Evolutionary conservation across 2,888 invertebrate genomes (phyloP), one percentile per base, ranked within the genome.

Genomic region (Cephus pygmeus): DNA sequence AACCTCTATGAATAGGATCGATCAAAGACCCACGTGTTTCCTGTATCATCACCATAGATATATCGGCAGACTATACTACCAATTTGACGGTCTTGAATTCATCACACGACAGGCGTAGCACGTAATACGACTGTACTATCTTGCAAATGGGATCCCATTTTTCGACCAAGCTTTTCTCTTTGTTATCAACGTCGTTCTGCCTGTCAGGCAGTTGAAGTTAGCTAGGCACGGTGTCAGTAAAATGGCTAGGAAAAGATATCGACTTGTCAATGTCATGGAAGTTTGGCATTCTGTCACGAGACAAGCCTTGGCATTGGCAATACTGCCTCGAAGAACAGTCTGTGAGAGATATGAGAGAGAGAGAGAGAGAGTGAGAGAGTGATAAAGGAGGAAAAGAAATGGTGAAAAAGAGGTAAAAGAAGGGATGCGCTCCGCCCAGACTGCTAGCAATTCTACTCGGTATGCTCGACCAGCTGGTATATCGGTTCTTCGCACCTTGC

Each of bases 401-500:
- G 23, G 40, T 56, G 40, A 56, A 56, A 40, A 56, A 56, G 40
- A 23, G 40, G 40, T 56, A 56, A 56, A 23, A 56, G 40, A 23
- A 56, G 40, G 40, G 40, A 56, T 56, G 40, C 40, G 40, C 40
- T 56, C 40, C 40, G 40, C 40, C 40, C 40, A 56, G 40, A 23
- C 40, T 40, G 40, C 15, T 40, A 23, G 23, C 23, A 40, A 40
- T 40, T 40, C 23, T 56, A 56, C 40, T 56, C 40, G 40, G 40
- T 56, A 56, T 23, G 74, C 76, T 69, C 76, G 77, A 80, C 77
- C 77, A 78, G 79, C 73, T 79, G 75, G 79, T 81, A 80, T 78
- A 77, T 79, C 77, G 71, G 80, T 83, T 82, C 40, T 56, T 56
- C 80, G 81, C 84, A 84, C 84, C 83, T 84, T 80, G 77, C 69